Evolutionary conservation across 2,113 vertebrate genomes (phyloP), one percentile per base, ranked within the genome.

Genomic region (Caloenas nicobarica): DNA sequence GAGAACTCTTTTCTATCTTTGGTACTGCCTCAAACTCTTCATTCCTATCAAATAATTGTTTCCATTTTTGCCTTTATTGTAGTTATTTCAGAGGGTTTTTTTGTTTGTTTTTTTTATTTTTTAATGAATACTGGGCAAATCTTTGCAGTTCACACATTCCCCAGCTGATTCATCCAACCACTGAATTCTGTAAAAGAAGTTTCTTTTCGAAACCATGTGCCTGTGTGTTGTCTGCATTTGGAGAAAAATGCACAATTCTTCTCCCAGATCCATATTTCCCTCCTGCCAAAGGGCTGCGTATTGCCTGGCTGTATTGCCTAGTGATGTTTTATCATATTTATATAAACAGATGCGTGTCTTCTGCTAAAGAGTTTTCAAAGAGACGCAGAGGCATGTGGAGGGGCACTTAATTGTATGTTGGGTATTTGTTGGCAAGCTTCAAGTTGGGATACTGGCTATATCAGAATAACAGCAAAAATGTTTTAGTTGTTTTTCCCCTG

Each of bases 1-100:
- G 76, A 90, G 65, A 72, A 81, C 16, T 58, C 42, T 60, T 38
- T 77, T 90, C 50, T 91, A 6, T 86, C 57, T 91, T 83, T 90
- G 36, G 21, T 91, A 83, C 56, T 68, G 72, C 36, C 69, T 92
- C 76, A 83, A 46, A 90, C 38, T 83, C 7, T 29, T 90, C 4
- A 72, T 61, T 81, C 60, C 80, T 92, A 48, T 62, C 18, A 62
- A 88, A 60, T 86, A 78, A 54, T 91, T 61, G 18, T 91, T 86
- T 82, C 78, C 40, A 23, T 76, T 50, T 89, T 84, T 60, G 38
- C 9, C 38, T 91, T 91, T 78, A 69, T 71, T 69, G 38, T 73
- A 51, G 29, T 82, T 83, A 38, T 87, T 93, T 91, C 66, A 65
- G 34, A 69, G 26, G 36, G 16, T 1, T 0, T n/a, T 58, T 82